These are phyloP conservation scores for Peromyscus eremicus DNA, from an alignment of 2,797 vertebrate genomes.

Conservation along the genomic window DNA sequence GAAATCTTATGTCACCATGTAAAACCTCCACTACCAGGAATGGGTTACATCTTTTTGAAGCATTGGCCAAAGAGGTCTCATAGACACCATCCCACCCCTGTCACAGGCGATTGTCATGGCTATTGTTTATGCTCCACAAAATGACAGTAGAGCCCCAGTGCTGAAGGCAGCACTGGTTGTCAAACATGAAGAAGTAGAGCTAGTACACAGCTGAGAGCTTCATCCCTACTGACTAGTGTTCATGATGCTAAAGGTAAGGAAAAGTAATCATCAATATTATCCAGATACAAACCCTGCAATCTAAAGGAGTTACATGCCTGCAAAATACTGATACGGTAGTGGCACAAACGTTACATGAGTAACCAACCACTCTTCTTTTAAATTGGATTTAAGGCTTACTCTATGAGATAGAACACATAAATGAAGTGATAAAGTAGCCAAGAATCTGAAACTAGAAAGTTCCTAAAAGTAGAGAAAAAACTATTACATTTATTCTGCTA, in stretches of 20 bases:
- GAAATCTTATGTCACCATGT: not conserved
- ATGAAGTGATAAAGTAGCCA: not conserved
- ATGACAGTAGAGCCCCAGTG: not conserved
- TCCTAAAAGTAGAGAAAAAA: not conserved
- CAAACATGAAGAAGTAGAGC: not conserved
- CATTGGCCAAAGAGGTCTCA: not conserved
- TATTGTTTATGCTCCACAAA: not conserved
- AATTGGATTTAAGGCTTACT: not conserved
- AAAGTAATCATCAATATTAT: not conserved
- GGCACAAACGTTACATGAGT: not conserved
- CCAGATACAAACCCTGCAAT: not conserved
- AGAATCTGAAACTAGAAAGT: not conserved
- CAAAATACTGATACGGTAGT: not conserved
- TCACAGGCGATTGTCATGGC: too few species aligned
- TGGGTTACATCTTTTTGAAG: not conserved
- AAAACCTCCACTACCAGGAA: not conserved
- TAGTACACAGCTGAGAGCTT: not conserved
- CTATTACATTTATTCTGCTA: not conserved
- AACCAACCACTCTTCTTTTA: not conserved
- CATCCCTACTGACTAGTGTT: not conserved
- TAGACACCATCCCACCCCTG: rapidly evolving
- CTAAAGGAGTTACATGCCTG: not conserved
- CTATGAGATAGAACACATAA: not conserved
- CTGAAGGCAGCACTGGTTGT: not conserved
- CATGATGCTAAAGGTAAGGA: not conserved